phyloP scores from a whole-genome alignment of 2,113 vertebrate genomes.

The Ameiurus melas region DNA sequence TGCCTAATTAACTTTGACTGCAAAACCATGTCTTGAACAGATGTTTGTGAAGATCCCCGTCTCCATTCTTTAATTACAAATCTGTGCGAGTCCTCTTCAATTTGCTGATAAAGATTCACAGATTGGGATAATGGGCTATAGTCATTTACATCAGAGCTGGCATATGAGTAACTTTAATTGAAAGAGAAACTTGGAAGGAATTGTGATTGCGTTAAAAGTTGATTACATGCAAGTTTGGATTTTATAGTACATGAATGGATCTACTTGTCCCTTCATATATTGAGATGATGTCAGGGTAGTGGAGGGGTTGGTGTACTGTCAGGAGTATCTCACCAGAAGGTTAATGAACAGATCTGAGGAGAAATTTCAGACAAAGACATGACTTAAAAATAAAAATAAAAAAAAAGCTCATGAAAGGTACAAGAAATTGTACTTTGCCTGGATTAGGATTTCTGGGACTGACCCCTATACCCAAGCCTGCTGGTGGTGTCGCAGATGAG shows the following conservation, averaged over 20 bases:
- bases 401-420: neutral
- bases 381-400: neutral
- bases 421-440: neutral
- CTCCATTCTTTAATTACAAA: conserved; percentile 46
- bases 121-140: conserved; percentile 30
- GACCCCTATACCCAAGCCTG: neutral
- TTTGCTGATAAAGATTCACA: conserved; percentile 37
- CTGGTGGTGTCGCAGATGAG: neutral
- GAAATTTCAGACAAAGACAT: neutral
- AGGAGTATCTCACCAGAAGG: neutral
- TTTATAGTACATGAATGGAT: neutral
- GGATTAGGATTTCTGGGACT: neutral
- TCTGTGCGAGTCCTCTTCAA: conserved; percentile 31
- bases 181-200: conserved; percentile 9
- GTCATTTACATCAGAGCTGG: conserved; percentile 34
- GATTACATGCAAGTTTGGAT: neutral
- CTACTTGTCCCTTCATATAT: neutral
- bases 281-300: neutral
- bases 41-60: conserved; percentile 41
- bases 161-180: conserved; percentile 35
- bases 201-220: neutral
- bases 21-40: conserved; percentile 40
- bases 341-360: neutral
- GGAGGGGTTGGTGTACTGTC: neutral
- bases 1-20: conserved; percentile 52